Conservation (phyloP, 2,797 vertebrate genomes). For the Peromyscus nudipes region DNA sequence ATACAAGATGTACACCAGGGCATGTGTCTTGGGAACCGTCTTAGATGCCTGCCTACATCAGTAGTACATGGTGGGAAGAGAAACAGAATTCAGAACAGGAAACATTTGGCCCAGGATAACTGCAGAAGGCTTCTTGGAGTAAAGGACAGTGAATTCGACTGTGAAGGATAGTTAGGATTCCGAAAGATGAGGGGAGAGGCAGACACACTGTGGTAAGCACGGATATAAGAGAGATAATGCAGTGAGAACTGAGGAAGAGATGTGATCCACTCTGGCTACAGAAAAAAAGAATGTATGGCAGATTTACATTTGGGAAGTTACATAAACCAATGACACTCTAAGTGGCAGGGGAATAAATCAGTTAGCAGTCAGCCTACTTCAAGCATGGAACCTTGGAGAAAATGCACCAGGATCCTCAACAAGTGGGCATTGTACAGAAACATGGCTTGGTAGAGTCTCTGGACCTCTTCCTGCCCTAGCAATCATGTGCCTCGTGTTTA, state of each 20-base stretch:
- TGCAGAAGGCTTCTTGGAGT: not conserved
- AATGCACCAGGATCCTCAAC: not conserved
- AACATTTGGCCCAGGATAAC: not conserved
- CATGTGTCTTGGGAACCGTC: not conserved
- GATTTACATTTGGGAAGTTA: not conserved
- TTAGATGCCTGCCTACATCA: not conserved
- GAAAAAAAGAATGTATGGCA: not conserved
- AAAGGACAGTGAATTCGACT: not conserved
- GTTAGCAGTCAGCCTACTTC: not conserved
- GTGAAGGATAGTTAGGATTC: not conserved
- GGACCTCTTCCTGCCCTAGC: not conserved
- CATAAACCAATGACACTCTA: not conserved
- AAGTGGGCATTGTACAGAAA: not conserved
- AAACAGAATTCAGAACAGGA: not conserved
- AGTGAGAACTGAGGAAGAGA: not conserved
- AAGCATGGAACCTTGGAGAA: not conserved
- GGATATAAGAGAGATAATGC: not conserved
- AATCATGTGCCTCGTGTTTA: not conserved
- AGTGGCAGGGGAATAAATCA: not conserved
- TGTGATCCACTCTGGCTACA: not conserved
- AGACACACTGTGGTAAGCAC: not conserved
- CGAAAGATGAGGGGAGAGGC: not conserved
- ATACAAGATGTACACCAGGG: too few species aligned
- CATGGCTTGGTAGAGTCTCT: not conserved
- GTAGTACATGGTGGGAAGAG: not conserved